phyloP scores from a whole-genome alignment of 1,140 invertebrate species.

The Chymomyza costata region DNA sequence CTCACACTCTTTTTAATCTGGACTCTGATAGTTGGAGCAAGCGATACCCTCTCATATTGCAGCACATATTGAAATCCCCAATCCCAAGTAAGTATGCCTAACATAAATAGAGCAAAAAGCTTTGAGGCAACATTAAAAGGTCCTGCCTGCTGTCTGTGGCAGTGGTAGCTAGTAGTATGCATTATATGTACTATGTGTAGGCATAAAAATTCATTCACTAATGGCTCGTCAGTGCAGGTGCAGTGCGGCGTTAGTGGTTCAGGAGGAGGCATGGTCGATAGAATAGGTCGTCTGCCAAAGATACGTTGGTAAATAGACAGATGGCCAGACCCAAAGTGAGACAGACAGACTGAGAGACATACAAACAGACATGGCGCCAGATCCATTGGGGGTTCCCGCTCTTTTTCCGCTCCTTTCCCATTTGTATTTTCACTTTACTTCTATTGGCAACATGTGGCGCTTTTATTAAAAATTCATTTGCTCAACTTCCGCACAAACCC shows the following conservation, averaged over 20 bases:
- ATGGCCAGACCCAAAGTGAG: no score
- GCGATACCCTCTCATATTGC: no score
- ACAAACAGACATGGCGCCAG: no score
- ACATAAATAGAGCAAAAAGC: conserved; percentile 57
- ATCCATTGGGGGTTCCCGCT: neutral
- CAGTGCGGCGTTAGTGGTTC: neutral
- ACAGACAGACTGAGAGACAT: no score
- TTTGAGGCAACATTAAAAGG: conserved; percentile 58
- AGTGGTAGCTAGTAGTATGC: conserved; percentile 45
- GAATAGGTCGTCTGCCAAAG: neutral
- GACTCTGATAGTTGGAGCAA: no score
- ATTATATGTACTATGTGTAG: conserved; percentile 18
- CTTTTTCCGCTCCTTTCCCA: conserved; percentile 33
- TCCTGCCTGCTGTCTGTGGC: conserved; percentile 11
- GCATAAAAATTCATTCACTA: conserved; percentile 67
- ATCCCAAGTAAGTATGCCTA: conserved; percentile 5
- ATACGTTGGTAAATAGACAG: no score
- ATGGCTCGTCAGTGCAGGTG: conserved; percentile 53
- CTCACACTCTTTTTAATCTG: no score
- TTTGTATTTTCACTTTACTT: conserved; percentile 65
- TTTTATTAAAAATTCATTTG: conserved; percentile 74
- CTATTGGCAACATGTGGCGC: conserved; percentile 70
- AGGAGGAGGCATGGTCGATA: neutral
- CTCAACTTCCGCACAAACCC: conserved; percentile 46
- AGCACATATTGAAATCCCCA: no score